Evolutionary conservation across 2,113 vertebrate species (phyloP), one percentile per base, ranked within the genome.

Genomic region (Alectura lathami): DNA sequence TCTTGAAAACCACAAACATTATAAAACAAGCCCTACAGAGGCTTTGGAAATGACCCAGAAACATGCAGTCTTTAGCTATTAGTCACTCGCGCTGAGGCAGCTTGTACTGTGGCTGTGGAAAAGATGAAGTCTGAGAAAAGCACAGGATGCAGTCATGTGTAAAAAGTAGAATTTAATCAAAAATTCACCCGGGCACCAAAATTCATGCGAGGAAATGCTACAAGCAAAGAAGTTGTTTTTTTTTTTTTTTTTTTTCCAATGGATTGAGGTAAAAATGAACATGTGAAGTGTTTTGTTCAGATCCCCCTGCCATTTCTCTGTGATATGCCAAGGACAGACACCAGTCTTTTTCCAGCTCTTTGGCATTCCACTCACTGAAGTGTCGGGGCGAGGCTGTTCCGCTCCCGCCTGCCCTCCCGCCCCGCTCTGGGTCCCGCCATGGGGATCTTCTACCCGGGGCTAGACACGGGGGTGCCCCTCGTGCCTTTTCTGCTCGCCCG

Each of bases 21-120:
- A 86, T 96, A 97, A 97, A 97, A 91, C 94, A 96, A 97, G 80
- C 63, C 87, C 92, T 95, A 88, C 93, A 91, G 95, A 97, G 96
- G 59, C 89, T 67, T 96, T 96, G 96, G 96, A 97, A 96, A 94
- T 86, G 86, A 83, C 96, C 96, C 97, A 97, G 90, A 73, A 51
- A 66, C 86, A 83, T 75, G 81, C 79, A 94, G 82, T 97, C 97
- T 97, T 96, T 93, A 94, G 70, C 90, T 91, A 94, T 94, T 97
- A 96, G 95, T 97, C 84, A 97, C 87, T 95, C 95, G 96, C 68
- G 70, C 88, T 83, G 88, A 96, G 96, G 68, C 75, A 1, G 17
- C 79, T 96, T 93, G 59, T 95, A 24, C 83, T 82, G 53, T 94
- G 79, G 91, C 95, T 86, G 22, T 89, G 87, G 91, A 97, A 96